Conservation (phyloP, 2,888 invertebrate species). For the Agapetus fuscipes region DNA sequence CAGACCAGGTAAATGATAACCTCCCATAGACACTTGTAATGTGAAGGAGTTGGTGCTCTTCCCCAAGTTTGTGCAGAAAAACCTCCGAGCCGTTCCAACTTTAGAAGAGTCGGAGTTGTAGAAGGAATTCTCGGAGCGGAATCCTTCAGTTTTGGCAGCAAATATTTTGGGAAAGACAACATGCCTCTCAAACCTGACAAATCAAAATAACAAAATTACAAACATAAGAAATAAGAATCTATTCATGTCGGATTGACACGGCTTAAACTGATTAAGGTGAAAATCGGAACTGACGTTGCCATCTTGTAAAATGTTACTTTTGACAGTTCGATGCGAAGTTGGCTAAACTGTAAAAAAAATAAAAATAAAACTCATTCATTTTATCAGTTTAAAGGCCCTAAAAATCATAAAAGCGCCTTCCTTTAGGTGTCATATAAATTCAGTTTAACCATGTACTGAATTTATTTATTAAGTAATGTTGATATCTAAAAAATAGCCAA, state of each 20-base stretch:
- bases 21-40: conserved; percentile 82
- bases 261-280: too few relatives aligned
- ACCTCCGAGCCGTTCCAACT: conserved; percentile 80
- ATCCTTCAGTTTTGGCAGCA: conserved; percentile 81
- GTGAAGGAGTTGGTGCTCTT: conserved; percentile 82
- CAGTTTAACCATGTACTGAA: background rate
- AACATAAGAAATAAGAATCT: too few relatives aligned
- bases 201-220: background rate
- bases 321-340: too few relatives aligned
- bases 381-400: too few relatives aligned
- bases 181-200: conserved; percentile 80
- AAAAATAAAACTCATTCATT: background rate
- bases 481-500: too few relatives aligned
- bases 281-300: too few relatives aligned
- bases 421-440: too few relatives aligned
- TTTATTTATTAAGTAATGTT: too few relatives aligned
- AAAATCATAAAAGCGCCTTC: too few relatives aligned
- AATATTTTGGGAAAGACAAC: conserved; percentile 90
- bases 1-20: conserved; percentile 64
- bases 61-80: conserved; percentile 62
- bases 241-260: too few relatives aligned
- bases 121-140: conserved; percentile 74
- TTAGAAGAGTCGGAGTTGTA: conserved; percentile 86
- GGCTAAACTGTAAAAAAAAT: too few relatives aligned
- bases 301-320: too few relatives aligned